A percentile compares a stretch with the other conserved stretches of the same genome.
These are phyloP conservation scores for Galago senegalensis DNA, from an alignment of 2,797 vertebrate genomes.

Conservation along the genomic window DNA sequence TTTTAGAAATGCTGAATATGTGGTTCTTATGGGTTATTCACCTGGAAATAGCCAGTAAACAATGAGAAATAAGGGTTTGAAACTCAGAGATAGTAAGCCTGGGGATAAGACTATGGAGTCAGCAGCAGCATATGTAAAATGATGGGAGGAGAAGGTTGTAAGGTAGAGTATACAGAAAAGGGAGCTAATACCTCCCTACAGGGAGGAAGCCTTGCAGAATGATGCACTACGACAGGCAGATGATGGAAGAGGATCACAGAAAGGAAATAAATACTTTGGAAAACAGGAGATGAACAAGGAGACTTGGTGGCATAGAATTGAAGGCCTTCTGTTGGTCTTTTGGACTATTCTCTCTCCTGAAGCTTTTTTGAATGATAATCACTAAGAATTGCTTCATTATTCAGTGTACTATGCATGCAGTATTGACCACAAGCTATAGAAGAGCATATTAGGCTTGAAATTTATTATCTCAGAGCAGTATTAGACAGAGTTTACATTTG, in stretches of 20 bases:
- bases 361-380: constrained; percentile 34
- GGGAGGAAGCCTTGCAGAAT: background rate
- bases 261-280: background rate
- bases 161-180: background rate
- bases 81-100: background rate
- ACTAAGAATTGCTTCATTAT: background rate
- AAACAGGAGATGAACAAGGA: background rate
- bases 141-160: background rate
- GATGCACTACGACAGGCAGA: background rate
- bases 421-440: constrained; percentile 16
- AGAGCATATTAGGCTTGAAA: constrained; percentile 33
- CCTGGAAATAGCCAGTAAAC: background rate
- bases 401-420: background rate
- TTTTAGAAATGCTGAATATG: background rate
- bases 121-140: background rate
- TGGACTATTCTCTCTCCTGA: background rate
- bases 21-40: background rate
- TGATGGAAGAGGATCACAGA: background rate
- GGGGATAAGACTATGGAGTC: background rate
- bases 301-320: background rate
- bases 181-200: background rate
- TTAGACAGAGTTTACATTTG: constrained; percentile 32
- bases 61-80: background rate
- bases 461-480: background rate
- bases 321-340: background rate